A percentile compares a stretch with the other conserved stretches of the same genome.
Evolutionary conservation across 2,797 vertebrate species (phyloP).

Genomic region (Glossophaga mutica): DNA sequence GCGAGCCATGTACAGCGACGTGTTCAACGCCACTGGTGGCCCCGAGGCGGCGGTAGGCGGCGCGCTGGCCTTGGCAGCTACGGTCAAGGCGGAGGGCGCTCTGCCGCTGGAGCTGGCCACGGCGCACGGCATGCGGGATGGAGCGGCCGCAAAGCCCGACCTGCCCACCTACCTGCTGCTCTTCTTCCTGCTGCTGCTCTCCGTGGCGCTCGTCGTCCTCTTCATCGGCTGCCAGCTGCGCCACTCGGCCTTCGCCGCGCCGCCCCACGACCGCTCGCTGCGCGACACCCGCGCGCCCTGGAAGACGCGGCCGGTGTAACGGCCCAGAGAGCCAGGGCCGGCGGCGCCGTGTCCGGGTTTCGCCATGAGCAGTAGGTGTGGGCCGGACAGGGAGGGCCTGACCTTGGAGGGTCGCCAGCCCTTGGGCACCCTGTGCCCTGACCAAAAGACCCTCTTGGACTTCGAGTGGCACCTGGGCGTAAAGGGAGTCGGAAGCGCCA

Average conservation of each 20-base stretch:
- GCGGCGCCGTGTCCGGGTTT: neutral
- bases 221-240: constrained; percentile 99
- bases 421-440: neutral
- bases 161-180: constrained; percentile 95
- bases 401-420: neutral
- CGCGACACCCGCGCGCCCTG: constrained; percentile 95
- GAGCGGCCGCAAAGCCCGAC: constrained; percentile 93
- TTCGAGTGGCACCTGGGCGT: neutral
- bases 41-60: constrained; percentile 91
- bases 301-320: constrained; percentile 87
- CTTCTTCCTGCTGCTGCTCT: constrained; percentile 93
- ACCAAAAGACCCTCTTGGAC: neutral
- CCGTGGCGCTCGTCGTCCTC: constrained; percentile 95
- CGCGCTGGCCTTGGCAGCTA: constrained; percentile 88
- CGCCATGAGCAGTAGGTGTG: neutral
- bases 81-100: constrained; percentile 91
- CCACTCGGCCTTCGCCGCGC: constrained; percentile 96
- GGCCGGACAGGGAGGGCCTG: neutral
- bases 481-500: neutral
- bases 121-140: constrained; percentile 89
- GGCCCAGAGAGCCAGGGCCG: neutral
- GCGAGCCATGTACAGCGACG: constrained; percentile 91
- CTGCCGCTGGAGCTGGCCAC: constrained; percentile 92
- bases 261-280: constrained; percentile 97
- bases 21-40: constrained; percentile 92